phyloP scores from a whole-genome alignment of 2,888 invertebrate genomes.

The Emmelina monodactyla region DNA sequence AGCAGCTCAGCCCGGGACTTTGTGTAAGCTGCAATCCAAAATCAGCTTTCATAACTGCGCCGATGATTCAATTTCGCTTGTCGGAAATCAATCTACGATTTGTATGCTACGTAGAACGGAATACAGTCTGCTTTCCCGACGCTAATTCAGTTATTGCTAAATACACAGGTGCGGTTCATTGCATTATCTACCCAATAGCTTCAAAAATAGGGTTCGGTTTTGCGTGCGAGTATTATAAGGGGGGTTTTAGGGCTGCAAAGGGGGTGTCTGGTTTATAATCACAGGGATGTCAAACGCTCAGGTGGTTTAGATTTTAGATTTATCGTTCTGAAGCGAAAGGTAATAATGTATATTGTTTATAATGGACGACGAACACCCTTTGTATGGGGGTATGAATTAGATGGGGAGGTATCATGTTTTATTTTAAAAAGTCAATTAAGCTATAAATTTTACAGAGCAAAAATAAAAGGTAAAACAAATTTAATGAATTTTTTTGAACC shows the following conservation, averaged over 20 bases:
- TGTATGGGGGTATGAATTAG: too few species aligned
- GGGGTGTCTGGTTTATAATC: conserved; percentile 50
- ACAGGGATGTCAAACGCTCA: conserved; percentile 55
- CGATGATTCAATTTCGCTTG: conserved; percentile 17
- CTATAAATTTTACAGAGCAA: too few species aligned
- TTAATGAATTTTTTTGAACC: too few species aligned
- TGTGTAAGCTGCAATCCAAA: conserved; percentile 16
- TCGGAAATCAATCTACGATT: conserved; percentile 38
- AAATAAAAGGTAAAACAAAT: too few species aligned
- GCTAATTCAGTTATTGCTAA: conserved; percentile 51
- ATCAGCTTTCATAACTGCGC: conserved; percentile 16
- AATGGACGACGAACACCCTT: too few species aligned
- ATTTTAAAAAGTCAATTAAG: too few species aligned
- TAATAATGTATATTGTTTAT: too few species aligned
- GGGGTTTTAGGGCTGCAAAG: conserved; percentile 21
- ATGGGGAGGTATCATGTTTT: too few species aligned
- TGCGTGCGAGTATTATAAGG: conserved; percentile 12
- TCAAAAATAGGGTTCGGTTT: conserved; percentile 21
- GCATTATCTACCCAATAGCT: conserved; percentile 20
- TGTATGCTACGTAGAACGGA: conserved; percentile 49
- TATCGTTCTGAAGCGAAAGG: conserved; percentile 51
- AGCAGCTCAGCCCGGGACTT: conserved; percentile 46
- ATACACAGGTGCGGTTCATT: conserved; percentile 9
- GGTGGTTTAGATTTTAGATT: conserved; percentile 59
- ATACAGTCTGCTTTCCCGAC: conserved; percentile 54